A percentile compares a stretch with the other conserved stretches of the same genome.
Evolutionary conservation across 35 echinoderm and acorn worm genomes (phyloP).

Genomic region (Lytechinus pictus): DNA sequence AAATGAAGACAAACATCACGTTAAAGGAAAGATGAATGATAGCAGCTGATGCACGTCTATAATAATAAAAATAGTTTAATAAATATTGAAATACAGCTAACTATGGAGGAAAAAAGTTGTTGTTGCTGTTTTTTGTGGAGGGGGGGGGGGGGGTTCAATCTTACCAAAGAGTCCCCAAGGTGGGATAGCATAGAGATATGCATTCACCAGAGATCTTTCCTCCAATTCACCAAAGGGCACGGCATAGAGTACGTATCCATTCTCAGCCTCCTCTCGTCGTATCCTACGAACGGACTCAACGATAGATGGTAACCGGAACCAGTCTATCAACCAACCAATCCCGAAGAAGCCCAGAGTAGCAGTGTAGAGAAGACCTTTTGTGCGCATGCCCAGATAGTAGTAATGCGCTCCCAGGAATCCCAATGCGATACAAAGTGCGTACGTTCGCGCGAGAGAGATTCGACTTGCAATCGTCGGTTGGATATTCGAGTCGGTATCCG

Average conservation of each 20-base stretch:
- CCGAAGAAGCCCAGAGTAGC: conserved; percentile 61
- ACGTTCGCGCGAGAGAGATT: conserved; percentile 36
- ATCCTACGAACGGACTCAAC: conserved; percentile 26
- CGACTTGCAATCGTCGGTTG: background rate
- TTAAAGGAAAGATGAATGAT: background rate
- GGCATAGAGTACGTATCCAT: conserved; percentile 31
- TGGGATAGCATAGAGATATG: conserved; percentile 30
- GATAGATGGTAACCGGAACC: conserved; percentile 59
- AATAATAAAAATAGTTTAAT: background rate
- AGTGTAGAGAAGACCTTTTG: conserved; percentile 55
- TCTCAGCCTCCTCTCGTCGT: conserved; percentile 19
- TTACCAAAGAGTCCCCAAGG: conserved; percentile 48
- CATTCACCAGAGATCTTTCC: conserved; percentile 3
- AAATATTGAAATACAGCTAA: background rate
- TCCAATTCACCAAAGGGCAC: conserved; percentile 6
- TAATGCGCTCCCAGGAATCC: conserved; percentile 66
- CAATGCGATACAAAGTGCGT: conserved; percentile 33
- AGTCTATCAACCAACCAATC: conserved; percentile 64
- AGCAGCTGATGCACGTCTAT: background rate
- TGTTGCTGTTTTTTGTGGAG: background rate
- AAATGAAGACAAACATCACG: background rate
- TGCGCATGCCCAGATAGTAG: conserved; percentile 62
- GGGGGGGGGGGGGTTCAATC: background rate
- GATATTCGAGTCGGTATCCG: background rate
- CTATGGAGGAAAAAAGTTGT: background rate